Conservation (phyloP, 2,797 vertebrate species). For the Melanogrammus aeglefinus region DNA sequence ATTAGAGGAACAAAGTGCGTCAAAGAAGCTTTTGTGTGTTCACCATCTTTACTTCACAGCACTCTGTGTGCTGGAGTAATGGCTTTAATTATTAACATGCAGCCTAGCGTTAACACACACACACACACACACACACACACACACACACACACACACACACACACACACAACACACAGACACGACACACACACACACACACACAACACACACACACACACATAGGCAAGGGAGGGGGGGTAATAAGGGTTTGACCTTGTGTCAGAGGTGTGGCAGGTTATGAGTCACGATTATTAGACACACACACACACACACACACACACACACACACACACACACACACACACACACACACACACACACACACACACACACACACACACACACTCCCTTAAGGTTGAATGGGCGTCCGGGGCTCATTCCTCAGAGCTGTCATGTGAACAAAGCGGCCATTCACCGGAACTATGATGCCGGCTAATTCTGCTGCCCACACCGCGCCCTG, state of each 20-base stretch:
- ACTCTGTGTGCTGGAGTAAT: constrained; percentile 52
- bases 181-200: constrained; percentile 18
- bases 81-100: constrained; percentile 68
- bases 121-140: constrained; percentile 20
- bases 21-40: constrained; percentile 59
- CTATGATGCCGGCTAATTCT: constrained; percentile 69
- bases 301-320: constrained; percentile 29
- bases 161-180: constrained; percentile 25
- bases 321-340: constrained; percentile 22
- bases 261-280: constrained; percentile 15
- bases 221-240: constrained; percentile 7
- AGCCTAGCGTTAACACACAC: constrained; percentile 15
- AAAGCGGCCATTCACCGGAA: constrained; percentile 80
- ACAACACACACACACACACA: constrained; percentile 51
- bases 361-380: constrained; percentile 25
- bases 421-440: constrained; percentile 78
- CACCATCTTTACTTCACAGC: constrained; percentile 41
- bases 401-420: constrained; percentile 73
- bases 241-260: constrained; percentile 9
- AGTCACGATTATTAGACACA: constrained; percentile 21
- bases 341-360: constrained; percentile 26
- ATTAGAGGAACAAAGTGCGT: constrained; percentile 60
- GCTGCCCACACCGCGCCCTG: constrained; percentile 70
- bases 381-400: constrained; percentile 65
- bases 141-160: constrained; percentile 52